Conservation (phyloP, 2,888 invertebrate species). For the Cephus spinipes region DNA sequence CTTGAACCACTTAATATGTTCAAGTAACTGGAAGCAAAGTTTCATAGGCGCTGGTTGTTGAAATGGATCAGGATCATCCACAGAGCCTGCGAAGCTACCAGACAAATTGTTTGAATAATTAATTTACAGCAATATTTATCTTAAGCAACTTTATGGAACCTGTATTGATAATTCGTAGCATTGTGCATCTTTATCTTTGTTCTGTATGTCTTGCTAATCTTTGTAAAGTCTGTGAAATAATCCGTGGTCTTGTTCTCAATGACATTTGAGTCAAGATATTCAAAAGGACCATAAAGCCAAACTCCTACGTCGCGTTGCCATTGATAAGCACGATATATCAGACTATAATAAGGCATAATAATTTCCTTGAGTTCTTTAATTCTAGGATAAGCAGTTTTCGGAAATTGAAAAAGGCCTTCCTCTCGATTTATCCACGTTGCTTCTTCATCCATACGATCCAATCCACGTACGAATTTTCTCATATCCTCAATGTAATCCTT, state of each 20-base stretch:
- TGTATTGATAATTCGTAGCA: conserved; percentile 71
- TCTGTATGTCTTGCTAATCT: conserved; percentile 82
- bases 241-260: conserved; percentile 87
- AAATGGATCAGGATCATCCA: conserved; percentile 83
- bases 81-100: conserved; percentile 73
- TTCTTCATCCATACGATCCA: conserved; percentile 81
- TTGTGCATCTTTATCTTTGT: conserved; percentile 82
- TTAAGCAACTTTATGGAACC: conserved; percentile 23
- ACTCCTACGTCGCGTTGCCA: conserved; percentile 87
- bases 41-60: conserved; percentile 87
- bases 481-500: conserved; percentile 84
- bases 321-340: conserved; percentile 75
- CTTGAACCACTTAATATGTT: conserved; percentile 71
- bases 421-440: conserved; percentile 91
- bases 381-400: conserved; percentile 79
- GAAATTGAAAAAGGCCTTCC: conserved; percentile 87
- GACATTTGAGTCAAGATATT: conserved; percentile 81
- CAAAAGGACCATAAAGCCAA: conserved; percentile 94
- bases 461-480: conserved; percentile 79
- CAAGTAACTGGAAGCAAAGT: conserved; percentile 71
- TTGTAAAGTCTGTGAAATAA: conserved; percentile 82
- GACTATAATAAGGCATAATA: conserved; percentile 77
- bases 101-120: conserved; percentile 9
- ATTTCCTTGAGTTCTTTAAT: conserved; percentile 82
- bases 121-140: neutral